Evolutionary conservation across 2,797 vertebrate genomes (phyloP).

Genomic region (Melanotaenia nigrans): DNA sequence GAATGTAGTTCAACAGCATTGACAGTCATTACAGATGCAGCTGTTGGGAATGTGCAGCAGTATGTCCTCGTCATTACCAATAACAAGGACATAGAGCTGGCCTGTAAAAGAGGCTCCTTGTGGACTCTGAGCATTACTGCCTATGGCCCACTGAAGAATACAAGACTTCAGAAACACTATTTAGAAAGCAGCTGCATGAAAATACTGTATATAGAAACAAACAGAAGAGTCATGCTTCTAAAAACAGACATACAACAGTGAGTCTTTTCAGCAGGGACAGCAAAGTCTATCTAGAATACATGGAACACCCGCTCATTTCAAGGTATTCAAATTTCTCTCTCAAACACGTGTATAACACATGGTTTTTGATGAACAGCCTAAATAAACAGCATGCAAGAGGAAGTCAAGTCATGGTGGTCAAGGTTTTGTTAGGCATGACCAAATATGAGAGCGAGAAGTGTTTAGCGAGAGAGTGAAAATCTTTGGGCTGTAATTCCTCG

Average conservation of each 20-base stretch:
- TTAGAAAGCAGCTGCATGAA: slow-evolving; percentile 39
- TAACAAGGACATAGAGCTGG: slow-evolving; percentile 43
- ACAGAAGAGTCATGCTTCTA: slow-evolving; percentile 35
- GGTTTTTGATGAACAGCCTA: slow-evolving; percentile 40
- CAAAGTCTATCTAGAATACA: slow-evolving; percentile 7
- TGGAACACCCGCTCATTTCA: slow-evolving; percentile 37
- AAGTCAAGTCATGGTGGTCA: slow-evolving; percentile 50
- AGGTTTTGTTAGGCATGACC: slow-evolving; percentile 54
- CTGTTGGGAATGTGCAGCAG: slow-evolving; percentile 29
- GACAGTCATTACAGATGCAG: slow-evolving; percentile 28
- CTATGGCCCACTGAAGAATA: slow-evolving; percentile 25
- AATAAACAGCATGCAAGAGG: slow-evolving; percentile 33
- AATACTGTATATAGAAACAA: slow-evolving; percentile 20
- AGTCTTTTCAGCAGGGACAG: slow-evolving; percentile 1
- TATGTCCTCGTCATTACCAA: slow-evolving; percentile 41
- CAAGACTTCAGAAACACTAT: slow-evolving; percentile 38
- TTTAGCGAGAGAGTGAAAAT: slow-evolving; percentile 56
- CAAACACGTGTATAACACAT: too few relatives aligned
- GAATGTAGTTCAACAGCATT: slow-evolving; percentile 33
- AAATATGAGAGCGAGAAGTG: slow-evolving; percentile 54
- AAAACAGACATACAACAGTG: slow-evolving; percentile 33
- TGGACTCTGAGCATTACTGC: slow-evolving; percentile 44
- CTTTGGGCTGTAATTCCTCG: slow-evolving; percentile 49
- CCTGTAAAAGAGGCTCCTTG: slow-evolving; percentile 30
- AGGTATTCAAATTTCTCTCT: slow-evolving; percentile 6